A percentile compares a stretch with the other conserved stretches of the same genome.
Conservation (phyloP, 2,797 vertebrate species). For the Scyliorhinus canicula region DNA sequence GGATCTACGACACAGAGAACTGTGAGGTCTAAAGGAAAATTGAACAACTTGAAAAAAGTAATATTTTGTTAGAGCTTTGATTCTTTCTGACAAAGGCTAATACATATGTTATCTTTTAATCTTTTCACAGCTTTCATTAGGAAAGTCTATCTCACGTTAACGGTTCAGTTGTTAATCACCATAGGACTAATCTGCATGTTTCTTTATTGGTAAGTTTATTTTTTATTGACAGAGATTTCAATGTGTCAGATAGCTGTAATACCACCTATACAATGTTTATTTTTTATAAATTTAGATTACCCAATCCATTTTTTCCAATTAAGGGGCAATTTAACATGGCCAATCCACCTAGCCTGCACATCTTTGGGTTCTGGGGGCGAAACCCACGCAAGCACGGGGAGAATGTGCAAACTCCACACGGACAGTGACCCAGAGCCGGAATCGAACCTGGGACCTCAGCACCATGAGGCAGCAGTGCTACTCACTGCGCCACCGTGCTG, state of each 20-base stretch:
- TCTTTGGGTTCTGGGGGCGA: too few species aligned
- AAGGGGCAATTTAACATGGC: too few species aligned
- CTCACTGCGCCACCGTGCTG: too few species aligned
- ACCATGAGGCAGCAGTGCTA: too few species aligned
- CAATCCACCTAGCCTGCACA: too few species aligned
- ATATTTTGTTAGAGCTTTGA: not conserved
- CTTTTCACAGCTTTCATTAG: conserved; percentile 58
- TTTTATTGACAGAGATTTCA: not conserved
- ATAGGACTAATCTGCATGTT: conserved; percentile 66
- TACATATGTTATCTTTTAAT: not conserved
- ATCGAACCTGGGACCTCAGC: too few species aligned
- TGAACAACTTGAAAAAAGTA: not conserved
- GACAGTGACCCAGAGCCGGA: too few species aligned
- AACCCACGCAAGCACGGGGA: too few species aligned
- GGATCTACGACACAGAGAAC: not conserved
- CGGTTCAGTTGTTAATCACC: conserved; percentile 62
- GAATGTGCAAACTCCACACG: too few species aligned
- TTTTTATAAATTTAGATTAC: too few species aligned
- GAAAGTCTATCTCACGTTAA: conserved; percentile 66
- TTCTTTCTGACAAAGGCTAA: not conserved
- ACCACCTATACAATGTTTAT: not conserved
- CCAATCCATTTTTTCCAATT: too few species aligned
- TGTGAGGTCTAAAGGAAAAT: not conserved
- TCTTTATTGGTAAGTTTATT: conserved; percentile 62
- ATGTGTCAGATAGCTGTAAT: not conserved